These are phyloP conservation scores for Indicator indicator DNA, from an alignment of 2,113 vertebrate genomes.

Conservation along the genomic window DNA sequence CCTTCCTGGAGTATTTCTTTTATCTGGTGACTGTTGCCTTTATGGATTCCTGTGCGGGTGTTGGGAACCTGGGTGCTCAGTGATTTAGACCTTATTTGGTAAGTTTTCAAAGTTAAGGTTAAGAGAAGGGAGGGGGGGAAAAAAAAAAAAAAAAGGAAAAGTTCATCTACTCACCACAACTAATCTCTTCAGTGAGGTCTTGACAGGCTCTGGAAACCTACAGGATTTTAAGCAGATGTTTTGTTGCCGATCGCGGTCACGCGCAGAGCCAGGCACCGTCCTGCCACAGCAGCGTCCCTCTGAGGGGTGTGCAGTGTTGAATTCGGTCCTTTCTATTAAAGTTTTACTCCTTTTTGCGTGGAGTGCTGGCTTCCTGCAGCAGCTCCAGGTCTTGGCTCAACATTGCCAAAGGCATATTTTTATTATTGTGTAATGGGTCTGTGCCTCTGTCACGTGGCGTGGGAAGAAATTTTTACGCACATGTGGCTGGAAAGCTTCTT, in stretches of 20 bases:
- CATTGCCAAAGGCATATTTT: conserved; percentile 76
- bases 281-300: not conserved
- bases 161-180: conserved; percentile 54
- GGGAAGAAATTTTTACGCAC: conserved; percentile 15
- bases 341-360: not conserved
- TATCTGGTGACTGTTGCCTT: not conserved
- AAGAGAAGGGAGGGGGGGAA: not conserved
- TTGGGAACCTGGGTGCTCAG: not conserved
- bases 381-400: conserved; percentile 30
- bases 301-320: not conserved
- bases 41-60: not conserved
- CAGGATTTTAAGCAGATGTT: conserved; percentile 25
- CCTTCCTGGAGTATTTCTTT: not conserved
- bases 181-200: not conserved
- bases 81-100: conserved; percentile 22
- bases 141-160: not conserved
- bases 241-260: not conserved
- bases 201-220: not conserved
- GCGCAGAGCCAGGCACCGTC: not conserved
- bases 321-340: not conserved
- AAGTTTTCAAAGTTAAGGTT: not conserved
- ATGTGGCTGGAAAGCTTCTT: conserved; percentile 48
- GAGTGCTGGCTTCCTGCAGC: conserved; percentile 25
- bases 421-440: conserved; percentile 76
- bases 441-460: conserved; percentile 73